Evolutionary conservation across 2,113 vertebrate species (phyloP), one percentile per base, ranked within the genome.

Genomic region (Nothoprocta perdicaria): DNA sequence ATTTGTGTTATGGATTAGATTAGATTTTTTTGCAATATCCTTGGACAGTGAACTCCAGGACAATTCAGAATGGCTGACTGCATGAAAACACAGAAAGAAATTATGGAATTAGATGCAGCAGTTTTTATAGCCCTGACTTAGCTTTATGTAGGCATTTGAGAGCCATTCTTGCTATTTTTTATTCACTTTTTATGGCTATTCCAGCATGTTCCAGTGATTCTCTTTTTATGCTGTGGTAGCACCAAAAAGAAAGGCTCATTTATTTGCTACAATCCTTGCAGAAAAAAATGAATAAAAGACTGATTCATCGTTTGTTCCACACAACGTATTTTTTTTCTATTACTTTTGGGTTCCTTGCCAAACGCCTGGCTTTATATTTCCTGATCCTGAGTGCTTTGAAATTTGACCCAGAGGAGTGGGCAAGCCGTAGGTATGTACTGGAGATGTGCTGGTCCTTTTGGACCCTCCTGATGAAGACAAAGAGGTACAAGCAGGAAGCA

Each of bases 151-250:
- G 72, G 90, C 68, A 78, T 95, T 96, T 89, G 89, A 95, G 92
- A 95, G 46, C 86, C 77, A 80, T 88, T 83, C 57, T 96, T 79
- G 85, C 91, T 94, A 91, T 94, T 94, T 94, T 96, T 93, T 94
- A 94, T 96, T 94, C 90, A 91, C 71, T 95, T 97, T 95, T 94
- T 89, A 90, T 84, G 77, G 77, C 65, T 89, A 95, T 94, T 93
- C 65, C 93, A 94, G 89, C 93, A 95, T 95, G 90, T 96, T 96
- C 92, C 92, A 96, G 85, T 82, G 72, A 89, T 86, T 92, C 77
- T 89, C 69, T 96, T 95, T 95, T 92, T 92, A 94, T 96, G 95
- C 95, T 96, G 93, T 96, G 96, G 94, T 95, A 92, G 92, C 95
- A 90, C 88, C 94, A 94, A 92, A 93, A 93, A 96, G 89, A 95